A percentile compares a stretch with the other conserved stretches of the same genome.
These are phyloP conservation scores for Cylloceria caligata DNA, from an alignment of 2,888 invertebrate species.

Conservation along the genomic window DNA sequence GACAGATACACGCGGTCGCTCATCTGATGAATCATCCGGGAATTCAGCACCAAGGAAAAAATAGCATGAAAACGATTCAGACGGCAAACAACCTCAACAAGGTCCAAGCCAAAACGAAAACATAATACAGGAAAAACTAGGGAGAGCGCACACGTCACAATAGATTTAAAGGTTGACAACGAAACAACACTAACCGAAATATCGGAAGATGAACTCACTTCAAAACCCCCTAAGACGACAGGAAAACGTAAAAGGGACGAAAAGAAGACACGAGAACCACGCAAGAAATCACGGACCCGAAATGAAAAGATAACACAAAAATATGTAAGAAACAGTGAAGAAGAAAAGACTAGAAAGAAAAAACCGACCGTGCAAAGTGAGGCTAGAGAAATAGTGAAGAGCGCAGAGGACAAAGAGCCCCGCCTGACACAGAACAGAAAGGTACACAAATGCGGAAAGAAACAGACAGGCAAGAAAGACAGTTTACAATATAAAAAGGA, in stretches of 20 bases:
- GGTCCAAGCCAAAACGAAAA: not conserved
- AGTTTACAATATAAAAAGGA: too few relatives aligned
- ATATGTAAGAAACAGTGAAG: not conserved
- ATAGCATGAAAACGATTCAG: not conserved
- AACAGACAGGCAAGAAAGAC: too few relatives aligned
- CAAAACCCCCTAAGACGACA: too few relatives aligned
- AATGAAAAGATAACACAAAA: constrained; percentile 4
- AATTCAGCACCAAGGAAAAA: constrained; percentile 12
- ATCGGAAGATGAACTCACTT: constrained; percentile 22
- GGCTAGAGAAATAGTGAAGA: not conserved
- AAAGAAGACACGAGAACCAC: not conserved
- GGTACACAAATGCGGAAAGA: too few relatives aligned
- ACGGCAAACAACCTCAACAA: not conserved
- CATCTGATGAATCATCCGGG: constrained; percentile 20
- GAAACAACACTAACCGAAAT: constrained; percentile 20
- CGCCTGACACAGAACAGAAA: not conserved
- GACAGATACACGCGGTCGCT: not conserved
- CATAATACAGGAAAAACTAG: too few relatives aligned
- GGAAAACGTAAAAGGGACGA: not conserved
- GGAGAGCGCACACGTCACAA: too few relatives aligned
- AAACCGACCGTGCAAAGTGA: too few relatives aligned
- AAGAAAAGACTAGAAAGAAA: too few relatives aligned
- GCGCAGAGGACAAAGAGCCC: not conserved
- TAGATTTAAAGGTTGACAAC: constrained; percentile 12
- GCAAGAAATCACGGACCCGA: constrained; percentile 1